Evolutionary conservation across 2,888 invertebrate species (phyloP).

Genomic region (Diaphora mendica): DNA sequence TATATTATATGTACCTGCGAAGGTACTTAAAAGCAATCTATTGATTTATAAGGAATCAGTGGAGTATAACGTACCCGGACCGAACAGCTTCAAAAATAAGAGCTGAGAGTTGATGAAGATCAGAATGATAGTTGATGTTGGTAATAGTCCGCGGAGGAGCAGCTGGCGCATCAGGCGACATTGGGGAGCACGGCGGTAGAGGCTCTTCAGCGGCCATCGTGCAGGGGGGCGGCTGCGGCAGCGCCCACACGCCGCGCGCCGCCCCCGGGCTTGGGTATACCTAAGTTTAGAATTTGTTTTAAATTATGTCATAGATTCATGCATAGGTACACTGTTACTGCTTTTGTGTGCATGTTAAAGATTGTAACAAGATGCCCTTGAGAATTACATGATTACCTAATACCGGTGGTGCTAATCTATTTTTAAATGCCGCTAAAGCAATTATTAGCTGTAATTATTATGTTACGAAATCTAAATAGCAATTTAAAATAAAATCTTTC

Average conservation of each 20-base stretch:
- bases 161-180: slow-evolving; percentile 79
- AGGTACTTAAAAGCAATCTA: background rate
- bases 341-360: background rate
- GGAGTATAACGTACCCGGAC: slow-evolving; percentile 88
- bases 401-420: background rate
- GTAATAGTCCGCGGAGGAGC: slow-evolving; percentile 75
- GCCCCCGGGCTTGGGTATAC: slow-evolving; percentile 95
- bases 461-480: background rate
- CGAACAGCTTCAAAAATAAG: slow-evolving; percentile 93
- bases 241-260: slow-evolving; percentile 95
- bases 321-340: background rate
- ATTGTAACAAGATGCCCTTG: background rate
- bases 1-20: too few species aligned
- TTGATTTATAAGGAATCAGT: background rate
- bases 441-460: background rate
- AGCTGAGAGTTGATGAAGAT: slow-evolving; percentile 85
- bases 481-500: background rate
- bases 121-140: slow-evolving; percentile 76
- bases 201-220: slow-evolving; percentile 91
- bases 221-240: slow-evolving; percentile 92
- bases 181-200: slow-evolving; percentile 79
- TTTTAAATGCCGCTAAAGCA: background rate
- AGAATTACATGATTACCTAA: background rate
- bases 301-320: background rate
- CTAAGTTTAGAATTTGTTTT: slow-evolving; percentile 54